Conservation (phyloP, 2,888 invertebrate species). For the Margaritifera margaritifera region DNA sequence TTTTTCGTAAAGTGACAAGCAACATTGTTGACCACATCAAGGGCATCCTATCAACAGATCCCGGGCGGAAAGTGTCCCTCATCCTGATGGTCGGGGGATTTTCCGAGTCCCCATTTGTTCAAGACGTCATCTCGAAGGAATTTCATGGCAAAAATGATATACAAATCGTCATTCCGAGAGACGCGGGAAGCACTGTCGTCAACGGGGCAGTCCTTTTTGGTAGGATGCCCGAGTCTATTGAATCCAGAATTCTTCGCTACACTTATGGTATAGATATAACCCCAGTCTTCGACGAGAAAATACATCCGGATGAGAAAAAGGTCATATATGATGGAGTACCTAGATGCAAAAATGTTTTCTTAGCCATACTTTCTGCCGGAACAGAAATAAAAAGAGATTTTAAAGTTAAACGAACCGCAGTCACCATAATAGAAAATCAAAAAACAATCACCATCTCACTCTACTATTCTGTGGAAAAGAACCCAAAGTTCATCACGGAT, state of each 20-base stretch:
- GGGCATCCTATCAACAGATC: background rate
- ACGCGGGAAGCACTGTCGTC: constrained; percentile 6
- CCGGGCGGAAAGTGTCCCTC: background rate
- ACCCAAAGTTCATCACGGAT: constrained; percentile 6
- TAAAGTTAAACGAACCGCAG: too few species aligned
- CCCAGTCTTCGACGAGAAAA: too few species aligned
- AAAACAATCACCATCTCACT: background rate
- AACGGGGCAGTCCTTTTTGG: constrained; percentile 10
- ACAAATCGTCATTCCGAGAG: constrained; percentile 1
- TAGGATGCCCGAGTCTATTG: background rate
- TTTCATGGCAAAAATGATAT: constrained; percentile 1
- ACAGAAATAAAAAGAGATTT: too few species aligned
- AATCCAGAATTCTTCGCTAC: constrained; percentile 5
- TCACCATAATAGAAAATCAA: background rate
- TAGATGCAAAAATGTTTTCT: too few species aligned
- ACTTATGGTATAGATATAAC: constrained; percentile 3
- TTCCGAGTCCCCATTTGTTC: constrained; percentile 5
- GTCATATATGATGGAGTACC: too few species aligned
- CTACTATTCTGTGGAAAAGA: constrained; percentile 1
- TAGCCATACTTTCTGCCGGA: too few species aligned
- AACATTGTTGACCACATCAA: constrained; percentile 3
- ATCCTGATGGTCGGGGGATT: constrained; percentile 11
- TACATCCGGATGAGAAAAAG: too few species aligned
- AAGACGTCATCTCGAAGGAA: background rate
- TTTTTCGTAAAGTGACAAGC: constrained; percentile 1